Percentiles rank a stretch among this genome's conserved stretches.
Evolutionary conservation across 2,888 invertebrate genomes (phyloP).

Genomic region (Watsonalla binaria): DNA sequence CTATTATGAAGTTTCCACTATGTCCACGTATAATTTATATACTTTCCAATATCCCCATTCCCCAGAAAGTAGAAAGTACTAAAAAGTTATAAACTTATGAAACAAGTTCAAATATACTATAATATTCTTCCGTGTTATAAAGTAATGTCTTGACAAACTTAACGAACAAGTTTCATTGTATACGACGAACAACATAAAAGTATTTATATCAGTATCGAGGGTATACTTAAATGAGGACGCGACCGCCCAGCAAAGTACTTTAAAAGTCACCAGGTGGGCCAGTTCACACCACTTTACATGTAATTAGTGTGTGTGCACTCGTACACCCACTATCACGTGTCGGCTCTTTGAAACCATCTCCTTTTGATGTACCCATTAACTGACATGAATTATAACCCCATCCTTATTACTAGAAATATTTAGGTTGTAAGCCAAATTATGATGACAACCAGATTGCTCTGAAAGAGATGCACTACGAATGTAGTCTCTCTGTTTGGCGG

Average conservation of each 20-base stretch:
- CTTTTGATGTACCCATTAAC: slow-evolving; percentile 45
- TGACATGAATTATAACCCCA: slow-evolving; percentile 45
- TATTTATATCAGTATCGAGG: too few relatives aligned
- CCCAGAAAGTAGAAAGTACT: too few relatives aligned
- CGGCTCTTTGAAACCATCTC: slow-evolving; percentile 23
- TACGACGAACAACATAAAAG: too few relatives aligned
- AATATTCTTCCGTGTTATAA: too few relatives aligned
- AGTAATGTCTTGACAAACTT: too few relatives aligned
- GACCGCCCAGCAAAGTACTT: background rate
- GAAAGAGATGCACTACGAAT: background rate
- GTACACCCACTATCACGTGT: slow-evolving; percentile 34
- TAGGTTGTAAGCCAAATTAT: slow-evolving; percentile 30
- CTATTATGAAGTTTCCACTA: too few relatives aligned
- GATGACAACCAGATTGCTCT: slow-evolving; percentile 10
- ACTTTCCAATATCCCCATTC: too few relatives aligned
- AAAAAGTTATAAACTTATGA: too few relatives aligned
- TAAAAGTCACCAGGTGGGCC: slow-evolving; percentile 12
- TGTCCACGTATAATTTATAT: too few relatives aligned
- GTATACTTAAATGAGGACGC: background rate
- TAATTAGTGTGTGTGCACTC: slow-evolving; percentile 45
- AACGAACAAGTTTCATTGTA: too few relatives aligned
- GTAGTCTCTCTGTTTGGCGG: background rate
- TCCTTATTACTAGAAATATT: slow-evolving; percentile 38
- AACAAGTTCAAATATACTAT: too few relatives aligned
- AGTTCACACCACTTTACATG: slow-evolving; percentile 25